A percentile compares a stretch with the other conserved stretches of the same genome.
Evolutionary conservation across 2,113 vertebrate species (phyloP).

Genomic region (Dendropsophus ebraccatus): DNA sequence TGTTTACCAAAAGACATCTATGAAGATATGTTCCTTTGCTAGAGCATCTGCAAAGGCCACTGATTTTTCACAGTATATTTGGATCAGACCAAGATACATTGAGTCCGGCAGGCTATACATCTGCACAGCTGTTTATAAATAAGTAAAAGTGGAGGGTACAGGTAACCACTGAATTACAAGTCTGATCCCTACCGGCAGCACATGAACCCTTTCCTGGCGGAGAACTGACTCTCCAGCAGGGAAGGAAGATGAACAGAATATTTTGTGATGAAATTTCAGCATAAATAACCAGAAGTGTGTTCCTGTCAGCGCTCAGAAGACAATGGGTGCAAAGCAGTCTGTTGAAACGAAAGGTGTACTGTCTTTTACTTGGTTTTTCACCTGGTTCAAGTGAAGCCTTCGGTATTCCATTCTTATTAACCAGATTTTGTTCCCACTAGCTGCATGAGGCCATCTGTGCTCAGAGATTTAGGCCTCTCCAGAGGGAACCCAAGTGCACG

Average conservation of each 20-base stretch:
- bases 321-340: slow-evolving; percentile 65
- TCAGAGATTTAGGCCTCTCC: slow-evolving; percentile 98
- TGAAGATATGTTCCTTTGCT: not conserved
- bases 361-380: slow-evolving; percentile 71
- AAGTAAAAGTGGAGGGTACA: slow-evolving; percentile 26
- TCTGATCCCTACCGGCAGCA: slow-evolving; percentile 52
- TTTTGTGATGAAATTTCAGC: slow-evolving; percentile 59
- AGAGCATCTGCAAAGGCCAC: not conserved
- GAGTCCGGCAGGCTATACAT: not conserved
- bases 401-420: slow-evolving; percentile 65
- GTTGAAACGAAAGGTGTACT: slow-evolving; percentile 71
- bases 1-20: not conserved
- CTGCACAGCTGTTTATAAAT: slow-evolving; percentile 28
- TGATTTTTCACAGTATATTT: not conserved
- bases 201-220: slow-evolving; percentile 29
- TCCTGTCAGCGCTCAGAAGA: slow-evolving; percentile 68
- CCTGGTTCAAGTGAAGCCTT: slow-evolving; percentile 29
- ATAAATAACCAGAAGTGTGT: slow-evolving; percentile 68
- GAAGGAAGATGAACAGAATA: slow-evolving; percentile 36
- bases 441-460: slow-evolving; percentile 89
- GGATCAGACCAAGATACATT: not conserved
- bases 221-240: slow-evolving; percentile 46
- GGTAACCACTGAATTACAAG: slow-evolving; percentile 8
- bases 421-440: slow-evolving; percentile 87
- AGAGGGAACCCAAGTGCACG: slow-evolving; percentile 90